Percentiles rank a stretch among this genome's conserved stretches.
Conservation (phyloP, 2,797 vertebrate genomes). For the Poecilia wingei region DNA sequence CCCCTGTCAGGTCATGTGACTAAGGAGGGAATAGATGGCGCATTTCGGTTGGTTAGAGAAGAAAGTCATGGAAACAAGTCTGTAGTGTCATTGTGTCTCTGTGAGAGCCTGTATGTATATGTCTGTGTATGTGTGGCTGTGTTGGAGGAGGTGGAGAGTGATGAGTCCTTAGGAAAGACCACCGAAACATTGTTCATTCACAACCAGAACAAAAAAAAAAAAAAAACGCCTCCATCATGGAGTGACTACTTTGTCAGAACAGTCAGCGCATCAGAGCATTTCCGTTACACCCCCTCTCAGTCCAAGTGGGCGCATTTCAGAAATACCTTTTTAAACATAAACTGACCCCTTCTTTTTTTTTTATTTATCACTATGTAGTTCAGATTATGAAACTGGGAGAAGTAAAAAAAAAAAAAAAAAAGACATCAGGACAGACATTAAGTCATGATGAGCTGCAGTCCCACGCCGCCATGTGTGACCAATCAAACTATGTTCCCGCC, state of each 20-base stretch:
- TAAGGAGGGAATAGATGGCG: conserved; percentile 52
- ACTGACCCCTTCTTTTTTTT: conserved; percentile 25
- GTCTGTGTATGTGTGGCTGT: conserved; percentile 28
- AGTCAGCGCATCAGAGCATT: conserved; percentile 32
- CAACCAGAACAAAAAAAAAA: conserved; percentile 37
- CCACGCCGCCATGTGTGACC: conserved; percentile 42
- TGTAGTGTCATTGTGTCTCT: conserved; percentile 64
- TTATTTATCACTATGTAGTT: conserved; percentile 42
- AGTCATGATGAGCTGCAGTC: conserved; percentile 34
- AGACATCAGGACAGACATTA: conserved; percentile 12
- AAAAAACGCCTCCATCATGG: conserved; percentile 63
- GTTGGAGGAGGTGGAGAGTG: conserved; percentile 40
- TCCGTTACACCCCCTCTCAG: conserved; percentile 43
- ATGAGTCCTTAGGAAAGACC: conserved; percentile 47
- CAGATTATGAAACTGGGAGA: conserved; percentile 35
- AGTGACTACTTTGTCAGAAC: conserved; percentile 63
- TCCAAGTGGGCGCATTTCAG: conserved; percentile 57
- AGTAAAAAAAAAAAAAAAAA: conserved; percentile 13
- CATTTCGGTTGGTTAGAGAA: conserved; percentile 57
- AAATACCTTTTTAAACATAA: conserved; percentile 53
- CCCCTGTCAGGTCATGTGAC: conserved; percentile 60
- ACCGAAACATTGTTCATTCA: conserved; percentile 69
- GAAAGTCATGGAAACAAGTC: conserved; percentile 73
- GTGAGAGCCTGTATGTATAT: conserved; percentile 21
- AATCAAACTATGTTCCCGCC: conserved; percentile 42